Percentiles rank a stretch among this genome's conserved stretches.
Evolutionary conservation across 2,797 vertebrate species (phyloP).

Genomic region (Esox masquinongy): DNA sequence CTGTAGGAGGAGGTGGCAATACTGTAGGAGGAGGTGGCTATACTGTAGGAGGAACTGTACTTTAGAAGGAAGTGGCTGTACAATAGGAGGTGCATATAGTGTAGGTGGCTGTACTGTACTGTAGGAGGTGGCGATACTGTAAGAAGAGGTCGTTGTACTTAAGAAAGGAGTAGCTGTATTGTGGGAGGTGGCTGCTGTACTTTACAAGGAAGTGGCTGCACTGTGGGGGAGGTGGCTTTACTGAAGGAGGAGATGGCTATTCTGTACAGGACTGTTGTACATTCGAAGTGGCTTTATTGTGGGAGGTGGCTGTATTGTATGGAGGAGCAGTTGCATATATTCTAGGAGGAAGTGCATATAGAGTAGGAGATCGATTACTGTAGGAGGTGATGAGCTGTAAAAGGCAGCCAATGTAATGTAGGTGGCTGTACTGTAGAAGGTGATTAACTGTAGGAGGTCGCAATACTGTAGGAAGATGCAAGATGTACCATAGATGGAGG

Average conservation of each 20-base stretch:
- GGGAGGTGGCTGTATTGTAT: background rate
- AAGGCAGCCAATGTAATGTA: no score
- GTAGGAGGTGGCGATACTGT: no score
- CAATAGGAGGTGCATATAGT: no score
- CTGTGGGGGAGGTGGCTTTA: background rate
- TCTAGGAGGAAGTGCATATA: no score
- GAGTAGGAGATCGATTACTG: no score
- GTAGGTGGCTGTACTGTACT: background rate
- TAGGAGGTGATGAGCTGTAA: no score
- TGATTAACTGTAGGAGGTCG: background rate
- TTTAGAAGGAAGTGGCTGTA: background rate
- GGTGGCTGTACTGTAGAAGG: no score
- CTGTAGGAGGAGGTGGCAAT: background rate
- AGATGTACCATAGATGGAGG: conserved; percentile 11
- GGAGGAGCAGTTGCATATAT: no score
- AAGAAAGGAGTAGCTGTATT: conserved; percentile 17
- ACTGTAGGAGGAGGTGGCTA: conserved; percentile 25
- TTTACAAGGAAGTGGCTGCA: no score
- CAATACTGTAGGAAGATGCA: background rate
- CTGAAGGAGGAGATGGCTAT: no score
- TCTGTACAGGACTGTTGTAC: no score
- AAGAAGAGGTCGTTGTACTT: background rate
- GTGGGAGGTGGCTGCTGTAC: background rate
- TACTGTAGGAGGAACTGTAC: conserved; percentile 37
- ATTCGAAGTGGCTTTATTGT: no score